Conservation (phyloP, 2,113 vertebrate species). For the Oreocharis arfaki region DNA sequence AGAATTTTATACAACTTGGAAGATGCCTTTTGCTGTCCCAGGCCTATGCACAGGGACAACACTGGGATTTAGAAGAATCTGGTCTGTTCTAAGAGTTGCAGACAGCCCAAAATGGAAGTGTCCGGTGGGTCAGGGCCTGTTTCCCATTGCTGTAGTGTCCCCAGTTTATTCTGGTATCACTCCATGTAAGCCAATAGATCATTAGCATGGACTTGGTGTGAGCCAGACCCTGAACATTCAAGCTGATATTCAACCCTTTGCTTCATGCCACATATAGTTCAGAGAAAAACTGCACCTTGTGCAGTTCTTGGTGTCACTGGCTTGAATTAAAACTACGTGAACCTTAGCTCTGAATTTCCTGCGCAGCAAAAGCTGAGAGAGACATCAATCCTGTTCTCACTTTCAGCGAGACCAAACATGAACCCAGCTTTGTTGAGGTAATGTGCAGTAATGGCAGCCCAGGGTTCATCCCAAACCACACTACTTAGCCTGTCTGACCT, state of each 20-base stretch:
- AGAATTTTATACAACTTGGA: not conserved
- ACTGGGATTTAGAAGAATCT: not conserved
- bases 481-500: not conserved
- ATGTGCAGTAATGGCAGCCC: not conserved
- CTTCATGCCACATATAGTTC: not conserved
- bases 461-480: not conserved
- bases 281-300: not conserved
- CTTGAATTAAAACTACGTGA: not conserved
- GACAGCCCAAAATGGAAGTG: not conserved
- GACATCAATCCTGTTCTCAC: not conserved
- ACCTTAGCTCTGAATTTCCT: not conserved
- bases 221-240: not conserved
- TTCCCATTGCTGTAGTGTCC: not conserved
- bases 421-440: not conserved
- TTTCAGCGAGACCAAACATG: not conserved
- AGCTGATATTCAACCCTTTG: not conserved
- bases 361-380: not conserved
- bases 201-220: not conserved
- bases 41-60: not conserved
- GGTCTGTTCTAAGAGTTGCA: not conserved
- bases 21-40: not conserved
- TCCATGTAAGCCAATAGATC: not conserved
- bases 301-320: not conserved
- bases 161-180: not conserved
- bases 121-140: not conserved